phyloP scores from a whole-genome alignment of 2,888 invertebrate species.

The Villa cingulata region DNA sequence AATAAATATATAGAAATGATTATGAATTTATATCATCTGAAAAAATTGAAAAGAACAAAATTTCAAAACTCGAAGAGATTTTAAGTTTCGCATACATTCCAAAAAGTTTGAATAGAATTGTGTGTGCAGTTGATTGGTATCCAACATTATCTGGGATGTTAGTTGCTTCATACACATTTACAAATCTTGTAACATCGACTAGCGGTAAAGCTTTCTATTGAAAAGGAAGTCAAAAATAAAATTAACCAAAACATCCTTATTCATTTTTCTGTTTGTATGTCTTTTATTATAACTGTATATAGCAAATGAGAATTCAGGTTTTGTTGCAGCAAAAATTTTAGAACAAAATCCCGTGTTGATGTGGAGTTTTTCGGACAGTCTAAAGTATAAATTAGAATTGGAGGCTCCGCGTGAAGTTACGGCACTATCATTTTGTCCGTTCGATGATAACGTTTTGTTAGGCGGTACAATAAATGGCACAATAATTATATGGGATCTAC shows the following conservation, averaged over 20 bases:
- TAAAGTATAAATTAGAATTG: constrained; percentile 54
- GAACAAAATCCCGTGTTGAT: constrained; percentile 53
- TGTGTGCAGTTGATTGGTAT: constrained; percentile 55
- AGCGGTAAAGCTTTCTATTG: too few relatives aligned
- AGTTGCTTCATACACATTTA: constrained; percentile 50
- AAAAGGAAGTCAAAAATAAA: too few relatives aligned
- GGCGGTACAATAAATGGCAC: constrained; percentile 63
- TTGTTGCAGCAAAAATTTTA: constrained; percentile 43
- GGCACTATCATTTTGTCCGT: constrained; percentile 52
- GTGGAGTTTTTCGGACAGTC: constrained; percentile 60
- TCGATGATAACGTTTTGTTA: constrained; percentile 51
- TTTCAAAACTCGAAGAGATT: constrained; percentile 32
- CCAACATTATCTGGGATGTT: constrained; percentile 55
- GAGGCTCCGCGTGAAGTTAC: constrained; percentile 53
- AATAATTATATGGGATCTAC: constrained; percentile 56
- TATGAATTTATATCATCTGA: constrained; percentile 26
- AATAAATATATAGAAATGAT: constrained; percentile 25
- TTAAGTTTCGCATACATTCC: constrained; percentile 51
- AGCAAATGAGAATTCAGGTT: constrained; percentile 31
- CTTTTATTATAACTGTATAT: not conserved
- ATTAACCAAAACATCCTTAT: not conserved
- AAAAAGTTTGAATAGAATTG: constrained; percentile 50
- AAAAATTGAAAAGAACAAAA: constrained; percentile 23
- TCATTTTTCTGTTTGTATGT: not conserved
- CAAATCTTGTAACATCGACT: constrained; percentile 24